Conservation (phyloP, 1,140 invertebrate genomes). For the Brevipalpus yothersi region DNA sequence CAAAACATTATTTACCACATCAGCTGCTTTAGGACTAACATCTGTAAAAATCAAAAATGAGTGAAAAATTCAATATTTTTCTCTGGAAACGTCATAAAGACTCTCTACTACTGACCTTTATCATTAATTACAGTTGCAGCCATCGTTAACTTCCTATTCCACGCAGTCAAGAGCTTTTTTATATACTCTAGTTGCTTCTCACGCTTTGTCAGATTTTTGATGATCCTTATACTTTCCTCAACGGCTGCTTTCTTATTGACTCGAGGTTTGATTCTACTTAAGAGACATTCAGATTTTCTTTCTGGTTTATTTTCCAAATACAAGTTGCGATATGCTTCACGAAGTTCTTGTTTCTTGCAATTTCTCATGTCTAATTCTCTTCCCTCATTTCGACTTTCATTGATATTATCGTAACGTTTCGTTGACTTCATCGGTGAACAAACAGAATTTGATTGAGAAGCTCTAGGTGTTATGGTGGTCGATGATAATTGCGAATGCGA, state of each 20-base stretch:
- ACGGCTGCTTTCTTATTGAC: background rate
- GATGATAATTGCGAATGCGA: too few species aligned
- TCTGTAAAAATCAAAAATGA: background rate
- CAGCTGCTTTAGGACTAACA: background rate
- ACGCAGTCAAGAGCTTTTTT: background rate
- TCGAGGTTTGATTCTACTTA: background rate
- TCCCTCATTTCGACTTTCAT: too few species aligned
- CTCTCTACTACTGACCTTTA: background rate
- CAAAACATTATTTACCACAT: background rate
- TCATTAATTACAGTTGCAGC: background rate
- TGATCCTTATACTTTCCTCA: background rate
- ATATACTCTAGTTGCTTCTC: background rate
- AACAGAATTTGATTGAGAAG: too few species aligned
- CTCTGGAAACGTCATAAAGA: background rate
- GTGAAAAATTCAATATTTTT: background rate
- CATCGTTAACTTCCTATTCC: background rate
- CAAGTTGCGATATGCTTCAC: background rate
- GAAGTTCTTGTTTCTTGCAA: background rate
- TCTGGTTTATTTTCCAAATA: background rate
- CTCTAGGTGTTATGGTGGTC: too few species aligned
- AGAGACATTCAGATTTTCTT: background rate
- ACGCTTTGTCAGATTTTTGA: background rate
- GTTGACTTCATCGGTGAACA: too few species aligned
- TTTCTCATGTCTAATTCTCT: too few species aligned
- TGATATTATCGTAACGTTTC: too few species aligned